These are phyloP conservation scores for Micronisus gabar DNA, from an alignment of 2,113 vertebrate species.

Conservation along the genomic window DNA sequence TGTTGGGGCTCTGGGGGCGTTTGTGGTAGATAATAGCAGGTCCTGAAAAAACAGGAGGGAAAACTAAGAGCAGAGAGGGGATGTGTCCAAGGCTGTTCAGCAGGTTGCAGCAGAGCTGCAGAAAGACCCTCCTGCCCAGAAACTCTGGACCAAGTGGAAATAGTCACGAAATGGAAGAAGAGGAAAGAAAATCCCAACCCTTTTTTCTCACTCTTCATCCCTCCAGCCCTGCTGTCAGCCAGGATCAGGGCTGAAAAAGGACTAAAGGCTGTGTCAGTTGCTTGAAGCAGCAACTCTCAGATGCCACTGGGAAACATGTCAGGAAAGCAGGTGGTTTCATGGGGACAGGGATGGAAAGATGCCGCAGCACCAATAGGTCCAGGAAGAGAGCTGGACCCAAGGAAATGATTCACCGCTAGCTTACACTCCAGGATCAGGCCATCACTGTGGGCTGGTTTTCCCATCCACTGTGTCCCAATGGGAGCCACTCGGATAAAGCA, in stretches of 20 bases:
- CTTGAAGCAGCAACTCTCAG: background rate
- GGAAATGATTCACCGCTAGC: fast-evolving
- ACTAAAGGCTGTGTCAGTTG: background rate
- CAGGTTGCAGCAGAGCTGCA: background rate
- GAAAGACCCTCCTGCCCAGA: background rate
- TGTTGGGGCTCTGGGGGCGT: background rate
- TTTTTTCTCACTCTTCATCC: background rate
- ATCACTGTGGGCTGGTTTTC: background rate
- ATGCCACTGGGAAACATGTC: background rate
- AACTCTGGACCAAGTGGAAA: background rate
- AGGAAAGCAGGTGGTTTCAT: background rate
- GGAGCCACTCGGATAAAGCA: background rate
- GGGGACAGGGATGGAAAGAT: background rate
- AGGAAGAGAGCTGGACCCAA: background rate
- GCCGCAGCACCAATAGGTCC: fast-evolving
- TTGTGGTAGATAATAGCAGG: background rate
- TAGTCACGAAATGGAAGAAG: background rate
- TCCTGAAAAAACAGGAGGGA: background rate
- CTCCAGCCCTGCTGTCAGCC: background rate
- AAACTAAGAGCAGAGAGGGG: background rate
- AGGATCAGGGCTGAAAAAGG: background rate
- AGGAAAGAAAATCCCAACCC: background rate
- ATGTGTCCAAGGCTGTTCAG: background rate
- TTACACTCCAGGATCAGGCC: background rate
- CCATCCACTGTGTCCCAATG: too few relatives aligned